These are phyloP conservation scores for Chrysolina americana DNA, from an alignment of 2,888 invertebrate genomes.

Conservation along the genomic window DNA sequence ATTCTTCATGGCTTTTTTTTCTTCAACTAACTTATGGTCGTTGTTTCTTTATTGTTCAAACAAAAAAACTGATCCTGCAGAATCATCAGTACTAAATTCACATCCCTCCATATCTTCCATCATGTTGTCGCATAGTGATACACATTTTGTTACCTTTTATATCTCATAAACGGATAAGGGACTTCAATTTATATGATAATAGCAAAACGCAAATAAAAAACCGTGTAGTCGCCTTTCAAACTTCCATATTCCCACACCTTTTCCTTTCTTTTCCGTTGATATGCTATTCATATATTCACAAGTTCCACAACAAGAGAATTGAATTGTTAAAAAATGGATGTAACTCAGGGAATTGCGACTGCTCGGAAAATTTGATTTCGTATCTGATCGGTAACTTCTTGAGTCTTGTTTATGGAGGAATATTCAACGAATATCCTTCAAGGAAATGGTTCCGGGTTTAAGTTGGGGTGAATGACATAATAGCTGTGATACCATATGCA, in stretches of 20 bases:
- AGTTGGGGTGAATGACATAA: too few species aligned
- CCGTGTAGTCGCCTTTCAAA: conserved; percentile 28
- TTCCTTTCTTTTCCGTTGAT: conserved; percentile 8
- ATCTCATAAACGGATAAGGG: conserved; percentile 25
- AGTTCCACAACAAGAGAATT: conserved; percentile 16
- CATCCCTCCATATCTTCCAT: conserved; percentile 1
- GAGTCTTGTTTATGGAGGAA: neutral
- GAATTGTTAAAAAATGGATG: conserved; percentile 19
- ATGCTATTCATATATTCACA: conserved; percentile 18
- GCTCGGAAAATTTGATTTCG: neutral
- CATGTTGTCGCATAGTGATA: conserved; percentile 36
- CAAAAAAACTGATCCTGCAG: neutral
- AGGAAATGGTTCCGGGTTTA: too few species aligned
- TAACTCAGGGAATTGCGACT: neutral
- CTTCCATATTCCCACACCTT: conserved; percentile 18
- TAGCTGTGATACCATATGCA: too few species aligned
- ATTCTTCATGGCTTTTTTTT: neutral
- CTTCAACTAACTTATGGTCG: neutral
- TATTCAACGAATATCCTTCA: neutral
- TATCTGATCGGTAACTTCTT: neutral
- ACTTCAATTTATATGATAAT: conserved; percentile 45
- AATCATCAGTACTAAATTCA: conserved; percentile 1
- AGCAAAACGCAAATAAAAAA: conserved; percentile 36
- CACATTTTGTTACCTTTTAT: conserved; percentile 39
- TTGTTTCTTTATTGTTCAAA: neutral